A percentile compares a stretch with the other conserved stretches of the same genome.
Evolutionary conservation across 2,888 invertebrate genomes (phyloP).

Genomic region (Galerucella calmariensis): DNA sequence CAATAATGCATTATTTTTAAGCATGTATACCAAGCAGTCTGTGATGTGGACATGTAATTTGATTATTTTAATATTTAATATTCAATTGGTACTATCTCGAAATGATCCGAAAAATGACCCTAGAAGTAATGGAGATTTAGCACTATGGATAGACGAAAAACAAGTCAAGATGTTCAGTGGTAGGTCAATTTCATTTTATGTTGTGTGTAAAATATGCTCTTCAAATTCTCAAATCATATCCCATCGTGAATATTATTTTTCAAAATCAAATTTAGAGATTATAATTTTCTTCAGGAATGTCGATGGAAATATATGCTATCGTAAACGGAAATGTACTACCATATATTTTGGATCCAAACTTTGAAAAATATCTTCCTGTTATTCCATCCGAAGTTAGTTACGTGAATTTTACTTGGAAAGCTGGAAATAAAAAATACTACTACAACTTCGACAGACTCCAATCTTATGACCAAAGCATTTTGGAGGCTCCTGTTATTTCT

Average conservation of each 20-base stretch:
- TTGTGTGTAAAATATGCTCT: background rate
- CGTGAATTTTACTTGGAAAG: constrained; percentile 92
- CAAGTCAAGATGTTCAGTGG: constrained; percentile 93
- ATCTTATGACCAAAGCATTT: constrained; percentile 84
- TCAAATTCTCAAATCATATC: background rate
- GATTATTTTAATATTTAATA: constrained; percentile 49
- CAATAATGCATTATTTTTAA: constrained; percentile 44
- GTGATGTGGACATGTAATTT: constrained; percentile 53
- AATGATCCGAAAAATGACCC: constrained; percentile 63
- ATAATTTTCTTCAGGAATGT: constrained; percentile 71
- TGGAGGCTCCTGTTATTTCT: constrained; percentile 88
- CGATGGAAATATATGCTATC: constrained; percentile 91
- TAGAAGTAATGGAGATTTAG: constrained; percentile 72
- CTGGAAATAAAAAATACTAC: constrained; percentile 81
- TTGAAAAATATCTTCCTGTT: constrained; percentile 88
- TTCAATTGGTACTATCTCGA: constrained; percentile 53
- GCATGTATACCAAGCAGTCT: constrained; percentile 52
- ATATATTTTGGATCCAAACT: constrained; percentile 89
- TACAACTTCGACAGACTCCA: constrained; percentile 89
- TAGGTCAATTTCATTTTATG: constrained; percentile 62
- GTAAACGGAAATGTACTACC: constrained; percentile 86
- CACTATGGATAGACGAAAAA: constrained; percentile 90
- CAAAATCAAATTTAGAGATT: background rate
- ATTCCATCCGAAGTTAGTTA: constrained; percentile 93
- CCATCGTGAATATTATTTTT: background rate